A percentile compares a stretch with the other conserved stretches of the same genome.
Evolutionary conservation across 1,140 invertebrate species (phyloP).

Genomic region (Riptortus pedestris): DNA sequence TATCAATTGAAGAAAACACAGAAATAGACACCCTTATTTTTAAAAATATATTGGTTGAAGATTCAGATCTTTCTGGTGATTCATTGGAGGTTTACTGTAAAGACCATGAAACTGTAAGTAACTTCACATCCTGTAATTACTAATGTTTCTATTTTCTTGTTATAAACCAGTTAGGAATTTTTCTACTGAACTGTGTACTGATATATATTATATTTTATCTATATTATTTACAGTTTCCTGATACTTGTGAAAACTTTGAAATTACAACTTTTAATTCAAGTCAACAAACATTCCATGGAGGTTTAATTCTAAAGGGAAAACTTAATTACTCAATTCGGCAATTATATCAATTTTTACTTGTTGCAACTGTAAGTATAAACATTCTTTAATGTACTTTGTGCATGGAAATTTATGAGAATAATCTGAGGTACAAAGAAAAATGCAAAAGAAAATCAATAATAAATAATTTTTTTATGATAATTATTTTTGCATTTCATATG

Average conservation of each 20-base stretch:
- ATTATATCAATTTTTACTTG: constrained; percentile 59
- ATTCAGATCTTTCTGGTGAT: constrained; percentile 68
- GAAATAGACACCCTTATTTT: constrained; percentile 61
- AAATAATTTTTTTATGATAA: too few species aligned
- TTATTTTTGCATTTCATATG: too few species aligned
- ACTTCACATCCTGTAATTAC: constrained; percentile 7
- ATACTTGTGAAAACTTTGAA: constrained; percentile 58
- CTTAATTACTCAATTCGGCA: constrained; percentile 61
- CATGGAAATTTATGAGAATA: too few species aligned
- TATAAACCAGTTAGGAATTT: too few species aligned
- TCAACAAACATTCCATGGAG: constrained; percentile 50
- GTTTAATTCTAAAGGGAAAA: constrained; percentile 50
- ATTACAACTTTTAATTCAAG: constrained; percentile 52
- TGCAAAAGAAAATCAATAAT: too few species aligned
- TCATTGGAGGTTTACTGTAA: constrained; percentile 65
- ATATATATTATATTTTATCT: too few species aligned
- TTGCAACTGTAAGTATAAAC: constrained; percentile 51
- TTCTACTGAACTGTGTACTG: too few species aligned
- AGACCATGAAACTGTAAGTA: constrained; percentile 41
- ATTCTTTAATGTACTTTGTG: too few species aligned
- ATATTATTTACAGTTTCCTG: constrained; percentile 53
- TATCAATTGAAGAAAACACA: constrained; percentile 66
- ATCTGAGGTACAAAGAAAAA: too few species aligned
- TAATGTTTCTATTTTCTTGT: too few species aligned
- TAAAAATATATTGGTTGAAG: constrained; percentile 57